Conservation (phyloP, 2,797 vertebrate species). For the Sorex maritimensis region DNA sequence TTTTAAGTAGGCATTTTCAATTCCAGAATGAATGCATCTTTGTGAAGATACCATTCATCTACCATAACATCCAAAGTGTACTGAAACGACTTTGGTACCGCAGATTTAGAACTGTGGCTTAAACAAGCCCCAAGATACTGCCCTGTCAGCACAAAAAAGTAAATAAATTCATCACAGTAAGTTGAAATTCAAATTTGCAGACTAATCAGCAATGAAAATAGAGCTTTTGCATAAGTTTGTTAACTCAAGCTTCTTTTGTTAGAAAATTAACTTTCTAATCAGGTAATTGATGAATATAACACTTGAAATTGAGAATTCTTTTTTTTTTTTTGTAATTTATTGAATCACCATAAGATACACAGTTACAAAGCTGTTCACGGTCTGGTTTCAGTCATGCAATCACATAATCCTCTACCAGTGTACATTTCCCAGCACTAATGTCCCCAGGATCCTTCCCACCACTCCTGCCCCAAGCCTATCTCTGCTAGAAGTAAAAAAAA, state of each 20-base stretch:
- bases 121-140: constrained; percentile 67
- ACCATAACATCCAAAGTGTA: constrained; percentile 75
- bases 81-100: constrained; percentile 79
- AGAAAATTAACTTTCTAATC: constrained; percentile 59
- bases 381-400: no score
- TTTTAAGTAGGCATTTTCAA: constrained; percentile 87
- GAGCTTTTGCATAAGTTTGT: background rate
- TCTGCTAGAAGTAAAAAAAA: no score
- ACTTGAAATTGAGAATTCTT: constrained; percentile 46
- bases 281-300: constrained; percentile 39
- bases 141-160: constrained; percentile 70
- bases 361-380: no score
- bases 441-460: no score
- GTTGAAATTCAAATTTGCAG: constrained; percentile 64
- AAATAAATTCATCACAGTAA: constrained; percentile 67
- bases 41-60: constrained; percentile 85
- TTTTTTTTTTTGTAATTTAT: constrained; percentile 2
- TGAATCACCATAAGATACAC: background rate
- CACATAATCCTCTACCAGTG: no score
- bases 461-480: no score
- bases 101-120: constrained; percentile 74
- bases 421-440: no score
- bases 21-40: constrained; percentile 80
- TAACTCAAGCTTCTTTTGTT: constrained; percentile 14
- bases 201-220: constrained; percentile 68